phyloP scores from a whole-genome alignment of 2,888 invertebrate genomes.

The Lamproptera curius region DNA sequence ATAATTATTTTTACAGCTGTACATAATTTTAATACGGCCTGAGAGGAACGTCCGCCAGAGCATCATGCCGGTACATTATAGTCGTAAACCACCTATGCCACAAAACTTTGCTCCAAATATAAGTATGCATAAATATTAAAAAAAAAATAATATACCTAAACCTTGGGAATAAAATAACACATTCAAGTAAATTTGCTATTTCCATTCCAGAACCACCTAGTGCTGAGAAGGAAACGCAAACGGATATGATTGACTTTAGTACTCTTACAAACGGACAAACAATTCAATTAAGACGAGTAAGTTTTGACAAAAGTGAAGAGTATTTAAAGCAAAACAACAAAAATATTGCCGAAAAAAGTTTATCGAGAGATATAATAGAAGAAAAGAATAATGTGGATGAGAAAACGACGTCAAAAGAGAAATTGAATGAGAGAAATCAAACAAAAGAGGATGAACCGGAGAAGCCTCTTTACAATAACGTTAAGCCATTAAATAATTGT shows the following conservation, averaged over 20 bases:
- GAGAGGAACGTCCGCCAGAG: constrained; percentile 63
- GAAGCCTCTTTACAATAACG: constrained; percentile 7
- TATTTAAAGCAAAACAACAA: constrained; percentile 17
- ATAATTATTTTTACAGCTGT: constrained; percentile 41
- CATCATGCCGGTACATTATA: constrained; percentile 55
- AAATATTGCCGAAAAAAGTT: constrained; percentile 31
- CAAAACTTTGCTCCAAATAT: constrained; percentile 54
- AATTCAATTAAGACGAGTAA: constrained; percentile 29
- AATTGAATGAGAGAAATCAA: constrained; percentile 32
- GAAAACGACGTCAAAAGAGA: constrained; percentile 35
- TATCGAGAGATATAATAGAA: constrained; percentile 26
- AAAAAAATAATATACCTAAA: no score
- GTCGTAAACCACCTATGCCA: constrained; percentile 54
- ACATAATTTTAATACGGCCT: constrained; percentile 58
- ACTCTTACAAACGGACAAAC: constrained; percentile 55
- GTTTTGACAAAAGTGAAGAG: constrained; percentile 27
- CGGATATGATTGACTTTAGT: constrained; percentile 53
- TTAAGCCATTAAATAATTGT: constrained; percentile 26
- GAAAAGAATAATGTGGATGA: constrained; percentile 28
- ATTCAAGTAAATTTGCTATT: no score
- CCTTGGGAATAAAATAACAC: no score
- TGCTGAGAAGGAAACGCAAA: constrained; percentile 61
- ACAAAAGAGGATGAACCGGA: constrained; percentile 16
- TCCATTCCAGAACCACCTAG: constrained; percentile 45
- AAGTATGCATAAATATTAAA: constrained; percentile 49